A percentile compares a stretch with the other conserved stretches of the same genome.
phyloP scores from a whole-genome alignment of 1,140 invertebrate genomes.

The Bombus haemorrhoidalis region DNA sequence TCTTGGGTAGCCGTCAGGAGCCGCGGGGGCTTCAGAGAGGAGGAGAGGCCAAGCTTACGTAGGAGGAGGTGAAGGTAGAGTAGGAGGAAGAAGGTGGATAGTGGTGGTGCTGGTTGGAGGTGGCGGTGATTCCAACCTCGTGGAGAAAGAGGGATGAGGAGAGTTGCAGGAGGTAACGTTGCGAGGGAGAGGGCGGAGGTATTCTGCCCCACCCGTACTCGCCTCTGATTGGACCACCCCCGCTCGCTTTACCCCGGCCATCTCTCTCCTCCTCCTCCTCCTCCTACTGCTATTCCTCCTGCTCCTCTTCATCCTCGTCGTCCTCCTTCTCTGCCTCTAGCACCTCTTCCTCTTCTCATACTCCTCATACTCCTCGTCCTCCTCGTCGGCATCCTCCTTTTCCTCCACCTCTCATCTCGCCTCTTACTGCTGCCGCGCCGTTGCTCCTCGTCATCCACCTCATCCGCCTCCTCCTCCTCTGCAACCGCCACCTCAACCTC shows the following conservation, averaged over 20 bases:
- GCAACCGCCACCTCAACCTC: constrained; percentile 61
- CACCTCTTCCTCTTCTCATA: constrained; percentile 53
- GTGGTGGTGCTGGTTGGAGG: constrained; percentile 65
- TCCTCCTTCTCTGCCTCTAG: constrained; percentile 10
- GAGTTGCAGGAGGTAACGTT: constrained; percentile 59
- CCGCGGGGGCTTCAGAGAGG: constrained; percentile 69
- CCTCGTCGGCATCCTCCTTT: neutral
- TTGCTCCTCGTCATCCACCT: constrained; percentile 59
- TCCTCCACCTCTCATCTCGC: constrained; percentile 51
- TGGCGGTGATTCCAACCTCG: constrained; percentile 69
- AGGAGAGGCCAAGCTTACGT: constrained; percentile 55
- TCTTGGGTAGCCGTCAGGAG: constrained; percentile 79
- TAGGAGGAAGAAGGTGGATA: constrained; percentile 68
- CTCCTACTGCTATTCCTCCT: constrained; percentile 36
- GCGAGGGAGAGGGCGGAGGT: constrained; percentile 65
- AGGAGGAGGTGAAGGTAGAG: constrained; percentile 61
- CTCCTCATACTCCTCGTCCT: constrained; percentile 26
- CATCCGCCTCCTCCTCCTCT: constrained; percentile 62
- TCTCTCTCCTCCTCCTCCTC: constrained; percentile 61
- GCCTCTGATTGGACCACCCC: constrained; percentile 81
- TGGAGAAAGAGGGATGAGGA: constrained; percentile 61
- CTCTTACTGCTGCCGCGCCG: constrained; percentile 27
- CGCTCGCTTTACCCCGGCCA: constrained; percentile 64
- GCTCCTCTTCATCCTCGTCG: constrained; percentile 52
- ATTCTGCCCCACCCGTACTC: constrained; percentile 76